phyloP scores from a whole-genome alignment of 1,140 invertebrate species.

The Sycophila sp. region DNA sequence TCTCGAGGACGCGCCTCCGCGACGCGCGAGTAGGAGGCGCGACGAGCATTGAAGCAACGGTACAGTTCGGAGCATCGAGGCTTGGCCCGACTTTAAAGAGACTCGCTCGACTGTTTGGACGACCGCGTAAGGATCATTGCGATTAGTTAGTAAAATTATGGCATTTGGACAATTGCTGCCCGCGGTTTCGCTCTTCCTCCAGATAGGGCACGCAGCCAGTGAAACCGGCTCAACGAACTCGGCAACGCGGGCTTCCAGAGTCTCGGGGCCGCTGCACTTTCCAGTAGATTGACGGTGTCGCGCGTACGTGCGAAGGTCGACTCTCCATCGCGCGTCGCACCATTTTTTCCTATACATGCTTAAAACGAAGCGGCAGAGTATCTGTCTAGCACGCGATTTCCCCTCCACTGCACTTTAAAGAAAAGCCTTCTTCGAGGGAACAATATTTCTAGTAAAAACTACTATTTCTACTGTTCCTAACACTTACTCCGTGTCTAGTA shows the following conservation, averaged over 20 bases:
- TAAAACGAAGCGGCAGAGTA: not conserved
- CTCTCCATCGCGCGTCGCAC: not conserved
- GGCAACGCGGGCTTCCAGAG: not conserved
- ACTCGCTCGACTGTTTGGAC: not conserved
- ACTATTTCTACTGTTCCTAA: too few species aligned
- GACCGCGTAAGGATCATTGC: not conserved
- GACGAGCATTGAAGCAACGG: constrained; percentile 20
- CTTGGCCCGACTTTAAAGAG: not conserved
- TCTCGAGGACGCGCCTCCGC: not conserved
- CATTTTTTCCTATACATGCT: not conserved
- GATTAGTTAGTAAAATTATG: too few species aligned
- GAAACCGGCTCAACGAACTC: not conserved
- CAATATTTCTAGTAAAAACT: too few species aligned
- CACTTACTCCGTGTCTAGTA: too few species aligned
- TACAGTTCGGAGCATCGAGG: not conserved
- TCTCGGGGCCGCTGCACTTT: not conserved
- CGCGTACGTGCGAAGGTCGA: constrained; percentile 9
- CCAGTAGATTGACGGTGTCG: constrained; percentile 8
- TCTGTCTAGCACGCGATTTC: too few species aligned
- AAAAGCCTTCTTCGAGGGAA: too few species aligned
- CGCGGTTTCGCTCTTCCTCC: not conserved
- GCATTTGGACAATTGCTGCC: not conserved
- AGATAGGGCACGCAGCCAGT: not conserved
- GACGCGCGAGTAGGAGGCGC: not conserved
- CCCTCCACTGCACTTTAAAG: too few species aligned